These are phyloP conservation scores for Gastrophysa polygoni DNA, from an alignment of 2,888 invertebrate genomes.

Conservation along the genomic window DNA sequence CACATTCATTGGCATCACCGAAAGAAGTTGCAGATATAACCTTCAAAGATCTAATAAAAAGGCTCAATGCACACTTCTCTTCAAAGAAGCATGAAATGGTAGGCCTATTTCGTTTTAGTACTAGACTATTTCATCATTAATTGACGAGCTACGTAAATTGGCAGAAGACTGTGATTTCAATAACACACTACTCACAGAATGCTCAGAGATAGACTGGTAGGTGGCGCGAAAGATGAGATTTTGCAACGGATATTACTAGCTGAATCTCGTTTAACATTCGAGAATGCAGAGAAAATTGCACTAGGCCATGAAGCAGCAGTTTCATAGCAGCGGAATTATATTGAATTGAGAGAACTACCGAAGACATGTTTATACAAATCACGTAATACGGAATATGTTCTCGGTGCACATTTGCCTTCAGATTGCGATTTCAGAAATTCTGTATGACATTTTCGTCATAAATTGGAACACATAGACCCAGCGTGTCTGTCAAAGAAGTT, in stretches of 20 bases:
- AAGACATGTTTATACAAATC: too few species aligned
- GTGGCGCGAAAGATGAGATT: constrained; percentile 23
- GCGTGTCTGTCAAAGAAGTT: too few species aligned
- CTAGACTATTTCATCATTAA: constrained; percentile 1
- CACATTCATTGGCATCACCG: constrained; percentile 18
- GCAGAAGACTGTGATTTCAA: constrained; percentile 21
- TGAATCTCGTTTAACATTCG: constrained; percentile 22
- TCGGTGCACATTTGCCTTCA: too few species aligned
- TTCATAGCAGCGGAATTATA: too few species aligned
- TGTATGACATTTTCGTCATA: too few species aligned
- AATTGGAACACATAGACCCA: too few species aligned
- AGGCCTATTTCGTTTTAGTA: constrained; percentile 22
- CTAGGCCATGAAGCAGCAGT: too few species aligned
- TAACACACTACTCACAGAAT: constrained; percentile 9
- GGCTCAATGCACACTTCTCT: constrained; percentile 13
- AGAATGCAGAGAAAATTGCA: not conserved
- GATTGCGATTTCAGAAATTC: too few species aligned
- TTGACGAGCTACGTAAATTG: not conserved
- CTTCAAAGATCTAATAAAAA: not conserved
- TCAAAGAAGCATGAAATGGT: constrained; percentile 21
- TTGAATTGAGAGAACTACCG: too few species aligned
- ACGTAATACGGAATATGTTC: too few species aligned
- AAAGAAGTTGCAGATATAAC: not conserved
- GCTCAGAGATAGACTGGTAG: constrained; percentile 25
- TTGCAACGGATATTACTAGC: constrained; percentile 25